Base-by-base conservation (phyloP, 2,113 vertebrate genomes). In the Neodon shergylaensis region DNA sequence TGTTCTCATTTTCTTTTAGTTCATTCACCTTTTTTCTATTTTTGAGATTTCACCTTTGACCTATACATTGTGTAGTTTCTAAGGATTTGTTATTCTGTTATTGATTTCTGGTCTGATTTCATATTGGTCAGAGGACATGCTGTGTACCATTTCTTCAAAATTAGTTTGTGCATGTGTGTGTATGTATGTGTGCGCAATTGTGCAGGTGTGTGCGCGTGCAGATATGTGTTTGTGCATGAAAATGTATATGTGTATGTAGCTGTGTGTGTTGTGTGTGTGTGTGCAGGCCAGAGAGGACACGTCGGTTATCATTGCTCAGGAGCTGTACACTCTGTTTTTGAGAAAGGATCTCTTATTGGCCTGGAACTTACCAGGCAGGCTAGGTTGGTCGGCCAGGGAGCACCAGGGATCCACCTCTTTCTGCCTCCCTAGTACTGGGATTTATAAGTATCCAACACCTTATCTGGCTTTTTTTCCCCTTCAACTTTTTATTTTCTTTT, bases 31-130 rank as follows among this genome's bases (percentile, higher is more conserved):
- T 92, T 91, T 79, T 39, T 49, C 47, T 73, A 65, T 14, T 90
- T 17, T 88, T 92, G 61, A 39, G 33, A 94, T 83, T 94, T 95
- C 13, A 26, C 74, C 70, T 90, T 92, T 95, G 39, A 61, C 21
- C 31, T 44, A 47, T 63, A 1, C 84, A 70, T 89, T 91, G 26
- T 26, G 73, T 96, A 73, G 22, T 84, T 83, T 93, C 52, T 22
- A 94, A 92, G 28, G 26, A 49, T 92, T 89, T 89, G 47, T 12
- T 85, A 39, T 66, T 85, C 33, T 91, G 33, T 83, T 95, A 76
- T 81, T 81, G 36, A 70, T 89, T 85, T 94, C 47, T 61, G 42
- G 58, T 61, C 94, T 95, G 47, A 76, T 81, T 72, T 73, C 61
- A 65, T 81, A 77, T 44, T 87, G 63, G 31, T 88, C 6, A 65